A percentile compares a stretch with the other conserved stretches of the same genome.
Conservation (phyloP, 2,113 vertebrate genomes). For the Archilochus colubris region DNA sequence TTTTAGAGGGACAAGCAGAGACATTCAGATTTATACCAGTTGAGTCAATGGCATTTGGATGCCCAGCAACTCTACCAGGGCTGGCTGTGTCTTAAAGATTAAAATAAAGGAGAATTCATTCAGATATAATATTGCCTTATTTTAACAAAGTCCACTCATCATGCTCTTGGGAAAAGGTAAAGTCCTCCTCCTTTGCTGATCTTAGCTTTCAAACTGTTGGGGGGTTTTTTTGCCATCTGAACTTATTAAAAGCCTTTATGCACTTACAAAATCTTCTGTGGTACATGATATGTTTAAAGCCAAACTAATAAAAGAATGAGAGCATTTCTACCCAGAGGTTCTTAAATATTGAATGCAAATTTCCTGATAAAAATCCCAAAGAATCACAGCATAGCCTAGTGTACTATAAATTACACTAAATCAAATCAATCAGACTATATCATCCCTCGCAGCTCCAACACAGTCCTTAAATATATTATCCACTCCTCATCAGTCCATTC, state of each 20-base stretch:
- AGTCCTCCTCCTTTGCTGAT: neutral
- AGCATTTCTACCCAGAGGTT: conserved; percentile 29
- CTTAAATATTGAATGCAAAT: conserved; percentile 57
- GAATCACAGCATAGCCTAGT: conserved; percentile 34
- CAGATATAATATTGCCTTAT: neutral
- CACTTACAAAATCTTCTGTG: conserved; percentile 20
- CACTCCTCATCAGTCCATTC: conserved; percentile 59
- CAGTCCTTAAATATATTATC: conserved; percentile 62
- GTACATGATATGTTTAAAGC: neutral
- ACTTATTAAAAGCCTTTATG: conserved; percentile 24
- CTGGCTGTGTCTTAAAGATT: neutral
- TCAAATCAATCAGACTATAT: conserved; percentile 61
- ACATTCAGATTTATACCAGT: neutral
- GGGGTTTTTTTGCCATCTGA: neutral
- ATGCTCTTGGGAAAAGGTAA: neutral
- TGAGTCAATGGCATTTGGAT: neutral
- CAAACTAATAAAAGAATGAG: conserved; percentile 46
- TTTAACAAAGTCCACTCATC: neutral
- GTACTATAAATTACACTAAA: conserved; percentile 47
- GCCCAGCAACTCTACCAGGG: neutral
- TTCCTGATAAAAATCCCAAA: conserved; percentile 57
- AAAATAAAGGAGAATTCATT: neutral
- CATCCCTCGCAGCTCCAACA: conserved; percentile 30
- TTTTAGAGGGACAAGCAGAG: neutral
- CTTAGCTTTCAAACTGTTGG: neutral